phyloP scores from a whole-genome alignment of 1,140 invertebrate genomes.

The Aphelinus atriplicis region DNA sequence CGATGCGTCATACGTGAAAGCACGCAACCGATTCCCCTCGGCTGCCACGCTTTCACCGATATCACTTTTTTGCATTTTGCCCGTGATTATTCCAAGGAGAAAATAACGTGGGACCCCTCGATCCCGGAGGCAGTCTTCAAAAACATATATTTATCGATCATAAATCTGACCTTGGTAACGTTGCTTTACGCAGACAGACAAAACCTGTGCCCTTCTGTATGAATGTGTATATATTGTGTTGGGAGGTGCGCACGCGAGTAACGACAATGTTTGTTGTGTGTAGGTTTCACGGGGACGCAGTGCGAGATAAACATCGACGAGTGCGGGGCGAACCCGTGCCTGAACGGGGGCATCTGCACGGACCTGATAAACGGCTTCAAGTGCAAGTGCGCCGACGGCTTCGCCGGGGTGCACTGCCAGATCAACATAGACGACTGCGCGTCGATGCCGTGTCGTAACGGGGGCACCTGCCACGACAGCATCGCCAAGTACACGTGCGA shows the following conservation, averaged over 20 bases:
- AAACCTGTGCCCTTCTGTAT: too few relatives aligned
- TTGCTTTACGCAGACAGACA: too few relatives aligned
- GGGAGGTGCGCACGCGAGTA: too few relatives aligned
- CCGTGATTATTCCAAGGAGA: constrained; percentile 4
- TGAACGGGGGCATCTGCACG: constrained; percentile 86
- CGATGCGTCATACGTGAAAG: too few relatives aligned
- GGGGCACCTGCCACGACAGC: constrained; percentile 86
- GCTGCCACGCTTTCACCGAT: too few relatives aligned
- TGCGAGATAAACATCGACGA: constrained; percentile 94
- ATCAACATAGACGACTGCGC: constrained; percentile 92
- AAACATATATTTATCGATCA: too few relatives aligned
- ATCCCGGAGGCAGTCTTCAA: too few relatives aligned
- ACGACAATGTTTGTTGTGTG: constrained; percentile 33
- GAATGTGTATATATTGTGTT: too few relatives aligned
- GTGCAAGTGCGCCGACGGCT: constrained; percentile 86
- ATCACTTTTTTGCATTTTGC: too few relatives aligned
- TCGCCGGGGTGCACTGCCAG: constrained; percentile 86
- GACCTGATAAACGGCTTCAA: constrained; percentile 89
- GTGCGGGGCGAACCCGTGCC: constrained; percentile 86
- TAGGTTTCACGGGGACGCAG: constrained; percentile 90
- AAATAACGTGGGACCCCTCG: not conserved
- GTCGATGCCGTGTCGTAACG: constrained; percentile 84
- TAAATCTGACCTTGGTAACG: too few relatives aligned
- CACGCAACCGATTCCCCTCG: too few relatives aligned
- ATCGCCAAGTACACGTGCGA: constrained; percentile 87